A percentile compares a stretch with the other conserved stretches of the same genome.
Evolutionary conservation across 2,797 vertebrate species (phyloP).

Genomic region (Scolopax bukidnonensis): DNA sequence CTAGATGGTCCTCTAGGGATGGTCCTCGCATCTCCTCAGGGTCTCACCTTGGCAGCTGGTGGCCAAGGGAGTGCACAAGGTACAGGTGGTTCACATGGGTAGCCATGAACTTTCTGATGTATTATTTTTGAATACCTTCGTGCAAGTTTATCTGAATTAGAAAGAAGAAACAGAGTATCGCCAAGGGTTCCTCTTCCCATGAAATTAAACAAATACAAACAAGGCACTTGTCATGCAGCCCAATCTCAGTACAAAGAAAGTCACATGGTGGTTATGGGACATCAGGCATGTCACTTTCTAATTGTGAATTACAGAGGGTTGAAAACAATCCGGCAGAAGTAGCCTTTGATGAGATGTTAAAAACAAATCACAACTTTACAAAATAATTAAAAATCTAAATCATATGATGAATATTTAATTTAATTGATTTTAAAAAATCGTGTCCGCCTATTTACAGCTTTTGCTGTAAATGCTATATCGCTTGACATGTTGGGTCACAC

Average conservation of each 20-base stretch:
- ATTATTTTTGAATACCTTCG: background rate
- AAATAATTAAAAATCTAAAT: background rate
- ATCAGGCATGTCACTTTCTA: background rate
- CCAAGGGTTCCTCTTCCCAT: background rate
- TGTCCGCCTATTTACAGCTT: background rate
- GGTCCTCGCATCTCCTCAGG: background rate
- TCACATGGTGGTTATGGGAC: background rate
- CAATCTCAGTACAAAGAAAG: background rate
- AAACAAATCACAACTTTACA: background rate
- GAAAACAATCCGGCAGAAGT: background rate
- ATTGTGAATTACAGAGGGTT: background rate
- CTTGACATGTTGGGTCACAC: background rate
- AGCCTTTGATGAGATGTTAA: background rate
- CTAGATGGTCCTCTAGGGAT: background rate
- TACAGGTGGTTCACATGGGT: background rate
- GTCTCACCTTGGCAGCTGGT: background rate
- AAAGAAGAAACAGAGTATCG: background rate
- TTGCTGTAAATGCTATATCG: background rate
- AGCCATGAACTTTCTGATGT: background rate
- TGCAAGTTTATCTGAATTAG: background rate
- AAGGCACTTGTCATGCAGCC: background rate
- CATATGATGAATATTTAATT: background rate
- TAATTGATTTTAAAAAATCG: background rate
- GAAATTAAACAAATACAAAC: background rate
- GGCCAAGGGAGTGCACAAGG: background rate